These are phyloP conservation scores for Condylura cristata DNA, from an alignment of 2,113 vertebrate species.

Conservation along the genomic window DNA sequence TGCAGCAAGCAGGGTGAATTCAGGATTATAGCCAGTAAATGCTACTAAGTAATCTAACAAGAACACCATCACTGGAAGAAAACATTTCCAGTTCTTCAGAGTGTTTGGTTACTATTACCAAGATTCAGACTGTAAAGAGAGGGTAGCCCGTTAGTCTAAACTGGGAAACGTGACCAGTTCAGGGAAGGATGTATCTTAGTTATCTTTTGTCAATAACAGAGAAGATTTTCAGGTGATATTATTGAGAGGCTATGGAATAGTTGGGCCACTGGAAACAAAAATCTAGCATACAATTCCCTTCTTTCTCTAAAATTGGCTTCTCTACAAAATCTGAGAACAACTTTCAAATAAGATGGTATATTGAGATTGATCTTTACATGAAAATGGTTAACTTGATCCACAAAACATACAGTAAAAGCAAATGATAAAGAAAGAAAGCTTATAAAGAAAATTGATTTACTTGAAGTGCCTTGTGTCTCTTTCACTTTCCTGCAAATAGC, in stretches of 20 bases:
- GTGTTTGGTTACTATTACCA: not conserved
- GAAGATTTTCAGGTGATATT: not conserved
- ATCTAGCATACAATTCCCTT: not conserved
- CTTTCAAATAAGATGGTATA: slow-evolving; percentile 80
- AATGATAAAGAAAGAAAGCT: slow-evolving; percentile 82
- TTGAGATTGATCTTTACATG: slow-evolving; percentile 83
- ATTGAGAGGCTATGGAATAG: not conserved
- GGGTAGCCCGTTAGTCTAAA: not conserved
- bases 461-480: slow-evolving; percentile 82
- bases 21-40: not conserved
- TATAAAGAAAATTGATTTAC: slow-evolving; percentile 86
- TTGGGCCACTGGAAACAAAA: not conserved
- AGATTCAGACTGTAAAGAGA: not conserved
- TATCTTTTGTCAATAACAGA: not conserved
- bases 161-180: not conserved
- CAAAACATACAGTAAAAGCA: slow-evolving; percentile 73
- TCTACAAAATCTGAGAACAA: not conserved
- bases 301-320: not conserved
- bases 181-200: not conserved
- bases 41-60: not conserved
- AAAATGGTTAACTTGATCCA: slow-evolving; percentile 75
- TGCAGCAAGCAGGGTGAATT: not conserved
- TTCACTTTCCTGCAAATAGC: slow-evolving; percentile 77
- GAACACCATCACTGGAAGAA: not conserved
- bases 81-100: not conserved